Base-by-base conservation (phyloP, 1,140 invertebrate genomes). In the Antheraea pernyi region DNA sequence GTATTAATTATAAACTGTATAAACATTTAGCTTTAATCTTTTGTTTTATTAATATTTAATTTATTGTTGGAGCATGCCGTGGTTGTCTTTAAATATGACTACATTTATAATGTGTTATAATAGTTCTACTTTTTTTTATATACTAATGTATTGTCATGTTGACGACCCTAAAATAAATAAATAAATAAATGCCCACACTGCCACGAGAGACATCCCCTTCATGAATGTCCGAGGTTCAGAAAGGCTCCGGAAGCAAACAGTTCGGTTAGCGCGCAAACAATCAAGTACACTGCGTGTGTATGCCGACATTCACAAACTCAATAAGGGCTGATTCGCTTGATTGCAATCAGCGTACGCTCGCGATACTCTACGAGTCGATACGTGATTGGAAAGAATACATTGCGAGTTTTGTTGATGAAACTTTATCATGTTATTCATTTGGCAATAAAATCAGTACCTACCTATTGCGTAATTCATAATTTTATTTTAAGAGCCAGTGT, bases 311-410 rank as follows among this genome's bases (percentile, higher is more conserved):
- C 71, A 69, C 75, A 82, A 82, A 81, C 79, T 73, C 80, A 82
- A 84, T 82, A 80, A 84, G 78, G 77, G 81, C 76, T 72, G 76
- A 72, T 74, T 77, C 70, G 66, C 72, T 77, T 82, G 82, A 84
- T 84, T 83, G 78, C 81, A 85, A 85, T 85, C 83, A 85, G 75
- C 64, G 69, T 61, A 13, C 65, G 60, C n/a, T 61, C 65, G 48
- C 42, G 11, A 66, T 19, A 67, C 72, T 63, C 73, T 73, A 69
- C 70, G 68, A 48, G 71, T 65, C 69, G 75, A 72, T 68, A 65
- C 66, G 75, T 72, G 68, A 72, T 71, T 63, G 63, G 73, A 68
- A 70, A 71, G 63, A 53, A 53, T 53, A 53, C 46, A 53, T 16
- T 53, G 6, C 46, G 58, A 58, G 22, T 37, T 69, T 69, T 59